Conservation (phyloP, 2,888 invertebrate species). For the Drosophila subquinaria region DNA sequence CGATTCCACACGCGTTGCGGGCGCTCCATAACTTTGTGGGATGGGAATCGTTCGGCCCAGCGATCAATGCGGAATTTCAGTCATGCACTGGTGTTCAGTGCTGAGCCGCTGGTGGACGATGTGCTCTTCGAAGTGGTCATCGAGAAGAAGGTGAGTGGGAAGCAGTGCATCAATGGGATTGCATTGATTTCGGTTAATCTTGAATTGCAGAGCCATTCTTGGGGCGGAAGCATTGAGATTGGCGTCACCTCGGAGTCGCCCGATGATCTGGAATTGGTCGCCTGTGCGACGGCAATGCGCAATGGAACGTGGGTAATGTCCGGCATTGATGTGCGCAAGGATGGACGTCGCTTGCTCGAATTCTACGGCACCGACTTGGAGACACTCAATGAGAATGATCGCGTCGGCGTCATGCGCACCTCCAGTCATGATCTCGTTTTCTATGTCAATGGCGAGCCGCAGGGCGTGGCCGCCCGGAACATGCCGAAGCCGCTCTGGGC, state of each 20-base stretch:
- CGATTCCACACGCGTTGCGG: slow-evolving; percentile 89
- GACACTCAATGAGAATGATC: slow-evolving; percentile 92
- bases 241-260: slow-evolving; percentile 91
- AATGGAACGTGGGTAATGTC: slow-evolving; percentile 97
- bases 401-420: slow-evolving; percentile 93
- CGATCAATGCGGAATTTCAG: slow-evolving; percentile 93
- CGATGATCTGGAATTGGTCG: slow-evolving; percentile 89
- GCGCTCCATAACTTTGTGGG: slow-evolving; percentile 92
- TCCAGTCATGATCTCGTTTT: slow-evolving; percentile 93
- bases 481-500: slow-evolving; percentile 92
- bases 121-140: slow-evolving; percentile 94
- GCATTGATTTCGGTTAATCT: slow-evolving; percentile 17
- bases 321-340: slow-evolving; percentile 93
- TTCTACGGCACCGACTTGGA: slow-evolving; percentile 95
- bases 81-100: slow-evolving; percentile 94
- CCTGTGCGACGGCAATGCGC: slow-evolving; percentile 92
- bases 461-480: slow-evolving; percentile 93
- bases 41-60: slow-evolving; percentile 93
- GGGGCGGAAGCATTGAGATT: slow-evolving; percentile 92
- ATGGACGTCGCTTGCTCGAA: slow-evolving; percentile 93
- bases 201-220: slow-evolving; percentile 89
- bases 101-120: slow-evolving; percentile 92
- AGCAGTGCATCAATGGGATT: not conserved
- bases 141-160: slow-evolving; percentile 91
- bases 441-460: slow-evolving; percentile 94